Base-by-base conservation (phyloP, 2,797 vertebrate species). In the Paratrypauchen microcephalus region DNA sequence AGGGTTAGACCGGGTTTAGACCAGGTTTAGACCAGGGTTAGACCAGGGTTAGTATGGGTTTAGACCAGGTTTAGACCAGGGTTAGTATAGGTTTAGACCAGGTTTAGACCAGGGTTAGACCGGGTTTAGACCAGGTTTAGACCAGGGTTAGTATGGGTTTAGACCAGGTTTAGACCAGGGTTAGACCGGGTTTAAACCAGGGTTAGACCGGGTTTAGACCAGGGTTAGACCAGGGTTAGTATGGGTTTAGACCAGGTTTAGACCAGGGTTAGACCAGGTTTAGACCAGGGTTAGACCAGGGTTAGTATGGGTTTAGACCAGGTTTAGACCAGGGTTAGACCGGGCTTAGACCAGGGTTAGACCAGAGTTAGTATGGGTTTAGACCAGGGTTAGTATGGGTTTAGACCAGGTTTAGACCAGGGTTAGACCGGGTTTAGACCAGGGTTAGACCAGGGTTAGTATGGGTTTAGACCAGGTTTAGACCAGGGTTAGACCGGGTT, bases 221-320 rank as follows among this genome's bases (percentile, higher is more conserved):
- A 30, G 30, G 9, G 19, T 24, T 56, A 24, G 54, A 12, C 23
- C 23, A 4, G 55, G 23, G 4, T 30, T 30, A 30, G 30, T 4
- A 3, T 5, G 5, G 30, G 3, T 5, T 30, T 30, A 30, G 30
- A 4, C 5, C 30, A 4, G 30, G 56, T 26, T 26, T 57, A 57
- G 55, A 15, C 55, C 55, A 15, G 23, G 55, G 26, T 57, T 57
- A 57, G 55, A 3, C 55, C 55, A 26, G 55, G 55, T 57, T 57
- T 28, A 57, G 55, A 4, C 55, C 55, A 26, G 55, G 55, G 26
- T 57, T 57, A 57, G 55, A 24, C 55, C 55, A 26, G 55, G 55
- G 26, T 57, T 26, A 57, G 55, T 4, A 23, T 23, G 26, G 55
- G 55, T 28, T 28, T 57, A 57, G 55, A 2, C 23, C 55, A 26